Percentiles rank a stretch among this genome's conserved stretches.
phyloP scores from a whole-genome alignment of 2,113 vertebrate genomes.

The Spermophilus dauricus region DNA sequence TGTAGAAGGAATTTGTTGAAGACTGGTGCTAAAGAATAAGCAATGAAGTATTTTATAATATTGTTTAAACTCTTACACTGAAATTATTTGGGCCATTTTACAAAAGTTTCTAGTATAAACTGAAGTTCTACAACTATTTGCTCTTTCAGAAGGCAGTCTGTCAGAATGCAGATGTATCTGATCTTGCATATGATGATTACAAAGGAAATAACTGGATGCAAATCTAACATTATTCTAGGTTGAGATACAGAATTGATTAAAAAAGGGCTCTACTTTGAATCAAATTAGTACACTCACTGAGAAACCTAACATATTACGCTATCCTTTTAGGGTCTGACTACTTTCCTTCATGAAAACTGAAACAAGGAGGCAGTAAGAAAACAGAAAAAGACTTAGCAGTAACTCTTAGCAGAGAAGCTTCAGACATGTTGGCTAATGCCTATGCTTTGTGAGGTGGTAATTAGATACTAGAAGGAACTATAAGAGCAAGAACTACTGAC shows the following conservation, averaged over 20 bases:
- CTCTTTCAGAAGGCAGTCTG: conserved; percentile 76
- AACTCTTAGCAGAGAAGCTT: conserved; percentile 34
- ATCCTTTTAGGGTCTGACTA: neutral
- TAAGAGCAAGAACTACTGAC: neutral
- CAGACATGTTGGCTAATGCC: neutral
- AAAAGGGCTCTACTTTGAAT: neutral
- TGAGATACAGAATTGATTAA: neutral
- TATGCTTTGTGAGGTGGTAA: neutral
- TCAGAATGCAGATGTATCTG: conserved; percentile 67
- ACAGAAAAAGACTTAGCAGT: neutral
- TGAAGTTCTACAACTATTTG: conserved; percentile 37
- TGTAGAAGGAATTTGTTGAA: conserved; percentile 26
- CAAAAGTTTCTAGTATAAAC: neutral
- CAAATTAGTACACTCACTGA: conserved; percentile 54
- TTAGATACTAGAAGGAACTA: neutral
- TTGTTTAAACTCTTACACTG: conserved; percentile 47
- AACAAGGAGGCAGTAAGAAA: conserved; percentile 7
- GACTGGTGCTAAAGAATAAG: conserved; percentile 31
- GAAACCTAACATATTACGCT: neutral
- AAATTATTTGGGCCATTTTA: conserved; percentile 40
- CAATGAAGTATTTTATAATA: neutral
- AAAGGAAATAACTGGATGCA: neutral
- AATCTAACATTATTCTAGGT: conserved; percentile 43
- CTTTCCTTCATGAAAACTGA: conserved; percentile 43
- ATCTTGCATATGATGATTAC: neutral